phyloP scores from a whole-genome alignment of 2,113 vertebrate species.

The Siniperca knerii region DNA sequence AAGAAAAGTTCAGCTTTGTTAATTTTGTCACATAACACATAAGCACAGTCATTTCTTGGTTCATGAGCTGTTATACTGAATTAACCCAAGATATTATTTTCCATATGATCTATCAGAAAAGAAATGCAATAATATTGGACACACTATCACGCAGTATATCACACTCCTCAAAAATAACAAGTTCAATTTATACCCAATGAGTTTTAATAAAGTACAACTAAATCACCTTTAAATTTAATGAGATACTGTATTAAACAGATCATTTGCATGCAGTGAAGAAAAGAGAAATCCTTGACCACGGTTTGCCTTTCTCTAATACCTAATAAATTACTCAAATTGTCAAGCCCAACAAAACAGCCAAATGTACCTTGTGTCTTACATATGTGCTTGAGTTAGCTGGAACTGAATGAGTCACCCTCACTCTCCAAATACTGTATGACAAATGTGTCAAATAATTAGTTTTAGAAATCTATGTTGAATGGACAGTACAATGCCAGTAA shows the following conservation, averaged over 20 bases:
- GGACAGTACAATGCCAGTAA: not conserved
- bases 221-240: not conserved
- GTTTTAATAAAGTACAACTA: not conserved
- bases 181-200: not conserved
- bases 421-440: not conserved
- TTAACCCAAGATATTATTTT: slow-evolving; percentile 21
- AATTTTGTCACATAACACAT: slow-evolving; percentile 37
- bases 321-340: slow-evolving; percentile 15
- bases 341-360: not conserved
- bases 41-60: slow-evolving; percentile 23
- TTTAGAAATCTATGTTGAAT: slow-evolving; percentile 1
- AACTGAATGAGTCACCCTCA: slow-evolving; percentile 20
- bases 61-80: slow-evolving; percentile 15
- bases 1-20: slow-evolving; percentile 42
- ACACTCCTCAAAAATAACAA: not conserved
- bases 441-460: not conserved
- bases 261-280: not conserved
- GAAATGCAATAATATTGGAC: not conserved
- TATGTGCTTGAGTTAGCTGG: not conserved
- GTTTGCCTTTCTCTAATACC: not conserved
- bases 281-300: slow-evolving; percentile 4
- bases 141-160: not conserved
- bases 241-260: not conserved
- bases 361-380: not conserved
- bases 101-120: slow-evolving; percentile 7